Evolutionary conservation across 2,797 vertebrate species (phyloP).

Genomic region (Limnodromus scolopaceus): DNA sequence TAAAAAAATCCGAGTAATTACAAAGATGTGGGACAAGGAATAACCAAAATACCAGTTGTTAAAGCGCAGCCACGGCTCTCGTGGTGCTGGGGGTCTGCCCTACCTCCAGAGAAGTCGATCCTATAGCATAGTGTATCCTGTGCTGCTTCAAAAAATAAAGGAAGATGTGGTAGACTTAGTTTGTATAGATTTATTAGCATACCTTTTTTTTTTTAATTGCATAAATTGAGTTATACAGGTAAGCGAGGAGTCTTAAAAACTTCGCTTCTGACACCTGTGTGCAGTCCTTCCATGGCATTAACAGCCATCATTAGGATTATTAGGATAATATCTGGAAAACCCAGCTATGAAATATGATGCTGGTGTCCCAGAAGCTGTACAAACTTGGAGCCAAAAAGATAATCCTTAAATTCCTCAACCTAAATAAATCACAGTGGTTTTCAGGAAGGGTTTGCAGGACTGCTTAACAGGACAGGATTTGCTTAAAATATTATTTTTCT

Average conservation of each 20-base stretch:
- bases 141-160: neutral
- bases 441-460: neutral
- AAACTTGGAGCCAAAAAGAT: neutral
- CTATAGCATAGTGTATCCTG: rapidly evolving
- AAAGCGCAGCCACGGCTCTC: neutral
- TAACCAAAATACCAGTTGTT: neutral
- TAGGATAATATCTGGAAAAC: neutral
- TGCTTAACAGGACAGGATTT: neutral
- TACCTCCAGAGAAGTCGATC: neutral
- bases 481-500: neutral
- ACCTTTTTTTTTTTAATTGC: neutral
- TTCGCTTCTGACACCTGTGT: neutral
- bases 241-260: neutral
- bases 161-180: neutral
- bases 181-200: neutral
- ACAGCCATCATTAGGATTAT: neutral
- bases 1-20: neutral
- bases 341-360: neutral
- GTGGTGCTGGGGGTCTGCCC: neutral
- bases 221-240: neutral
- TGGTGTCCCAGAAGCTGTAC: neutral
- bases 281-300: neutral
- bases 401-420: slow-evolving; percentile 12
- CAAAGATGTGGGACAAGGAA: neutral
- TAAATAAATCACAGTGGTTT: neutral